Conservation (phyloP, 2,113 vertebrate species). For the Daboia siamensis region DNA sequence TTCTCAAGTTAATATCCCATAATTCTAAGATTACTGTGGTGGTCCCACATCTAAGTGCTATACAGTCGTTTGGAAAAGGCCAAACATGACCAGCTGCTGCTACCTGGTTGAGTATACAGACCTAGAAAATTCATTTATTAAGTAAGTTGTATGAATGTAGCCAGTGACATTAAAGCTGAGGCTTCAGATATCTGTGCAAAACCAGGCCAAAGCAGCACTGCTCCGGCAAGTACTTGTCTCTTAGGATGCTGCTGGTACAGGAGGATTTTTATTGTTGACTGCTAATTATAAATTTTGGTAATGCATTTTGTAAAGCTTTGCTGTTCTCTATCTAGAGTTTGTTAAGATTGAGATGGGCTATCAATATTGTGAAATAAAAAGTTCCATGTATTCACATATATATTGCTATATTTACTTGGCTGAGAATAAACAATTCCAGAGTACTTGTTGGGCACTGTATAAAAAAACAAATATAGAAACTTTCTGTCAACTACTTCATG, state of each 20-base stretch:
- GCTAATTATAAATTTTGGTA: neutral
- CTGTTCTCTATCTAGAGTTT: neutral
- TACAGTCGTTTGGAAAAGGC: neutral
- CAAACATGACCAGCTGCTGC: neutral
- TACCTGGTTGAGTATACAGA: neutral
- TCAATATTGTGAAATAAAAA: neutral
- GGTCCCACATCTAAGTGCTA: neutral
- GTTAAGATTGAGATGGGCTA: neutral
- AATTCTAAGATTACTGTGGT: neutral
- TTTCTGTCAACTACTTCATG: neutral
- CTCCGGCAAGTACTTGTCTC: neutral
- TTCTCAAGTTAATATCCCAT: neutral
- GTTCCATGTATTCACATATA: neutral
- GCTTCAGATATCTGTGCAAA: neutral
- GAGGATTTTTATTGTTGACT: neutral
- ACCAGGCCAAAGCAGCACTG: neutral
- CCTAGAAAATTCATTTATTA: neutral
- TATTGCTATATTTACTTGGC: neutral
- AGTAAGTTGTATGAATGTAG: neutral
- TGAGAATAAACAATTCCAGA: neutral
- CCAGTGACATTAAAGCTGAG: neutral
- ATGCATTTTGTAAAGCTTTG: neutral
- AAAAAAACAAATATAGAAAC: neutral
- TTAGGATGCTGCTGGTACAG: neutral
- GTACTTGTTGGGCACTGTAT: no score